phyloP scores from a whole-genome alignment of 2,888 invertebrate species.

The Zootermopsis nevadensis region DNA sequence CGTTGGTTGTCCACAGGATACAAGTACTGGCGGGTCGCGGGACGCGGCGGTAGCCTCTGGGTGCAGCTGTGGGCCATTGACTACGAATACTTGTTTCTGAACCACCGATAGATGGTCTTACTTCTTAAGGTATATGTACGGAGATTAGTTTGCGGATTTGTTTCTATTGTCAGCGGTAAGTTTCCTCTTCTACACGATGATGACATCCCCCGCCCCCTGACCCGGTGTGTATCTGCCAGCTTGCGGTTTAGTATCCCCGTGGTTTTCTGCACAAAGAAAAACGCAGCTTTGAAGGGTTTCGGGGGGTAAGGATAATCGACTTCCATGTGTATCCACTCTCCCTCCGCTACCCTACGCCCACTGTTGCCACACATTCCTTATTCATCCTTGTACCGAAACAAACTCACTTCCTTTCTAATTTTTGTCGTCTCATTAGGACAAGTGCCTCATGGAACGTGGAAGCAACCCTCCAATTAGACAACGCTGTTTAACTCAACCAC shows the following conservation, averaged over 20 bases:
- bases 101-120: no score
- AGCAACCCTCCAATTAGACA: slow-evolving; percentile 23
- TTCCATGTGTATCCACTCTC: neutral
- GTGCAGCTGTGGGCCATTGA: no score
- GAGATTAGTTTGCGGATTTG: neutral
- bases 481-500: neutral
- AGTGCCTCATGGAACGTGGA: neutral
- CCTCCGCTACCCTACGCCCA: neutral
- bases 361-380: neutral
- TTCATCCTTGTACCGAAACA: neutral
- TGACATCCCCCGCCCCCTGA: neutral
- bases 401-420: neutral
- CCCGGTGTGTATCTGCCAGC: neutral
- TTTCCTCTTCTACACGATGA: neutral
- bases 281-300: neutral
- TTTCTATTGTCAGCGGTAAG: neutral
- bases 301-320: neutral
- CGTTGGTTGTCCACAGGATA: no score
- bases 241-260: neutral
- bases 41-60: no score
- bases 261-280: slow-evolving; percentile 10
- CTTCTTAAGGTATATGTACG: neutral
- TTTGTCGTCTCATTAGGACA: neutral
- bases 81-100: no score
- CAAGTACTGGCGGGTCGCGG: no score